Base-by-base conservation (phyloP, 2,888 invertebrate species). In the Xiphydria camelus region DNA sequence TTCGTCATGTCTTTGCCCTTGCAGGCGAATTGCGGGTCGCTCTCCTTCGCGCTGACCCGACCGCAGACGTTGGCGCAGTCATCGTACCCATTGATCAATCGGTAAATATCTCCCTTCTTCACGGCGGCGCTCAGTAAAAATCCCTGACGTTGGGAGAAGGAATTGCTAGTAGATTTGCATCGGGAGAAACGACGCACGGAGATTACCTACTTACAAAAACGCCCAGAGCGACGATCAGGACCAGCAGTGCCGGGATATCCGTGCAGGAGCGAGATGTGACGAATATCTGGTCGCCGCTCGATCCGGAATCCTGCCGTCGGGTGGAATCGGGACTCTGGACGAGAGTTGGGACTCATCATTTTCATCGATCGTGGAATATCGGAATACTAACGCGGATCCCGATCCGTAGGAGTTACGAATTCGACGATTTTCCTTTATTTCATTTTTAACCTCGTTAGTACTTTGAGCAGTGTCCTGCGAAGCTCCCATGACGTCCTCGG, bases 11-110 rank as follows among this genome's bases (percentile, higher is more conserved):
- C 78, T 34, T 59, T 67, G 29, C 79, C 79, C 53, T 76, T 76
- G 62, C 81, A 78, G n/a, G 61, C 51, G 22, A 76, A 75, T 25
- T 68, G 61, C 1, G 70, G 65, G 51, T 69, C 53, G 10, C 45
- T 60, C 45, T 70, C 66, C 4, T 40, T 47, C 14, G 54, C 46
- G 23, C 80, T 82, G 35, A 74, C 68, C 34, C 73, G 70, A 1
- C 85, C 85, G 61, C 87, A 87, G n/a, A 84, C 73, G 62, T 84
- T 82, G 3, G 81, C 85, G 59, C 83, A 84, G 55, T 81, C 78
- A 60, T 87, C 86, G 59, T 82, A 82, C 5, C 86, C 86, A 58
- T 82, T 79, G 29, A 83, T 68, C 15, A 85, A 73, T 12, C 85
- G 76, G 55, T 77, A 77, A 19, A 83, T 76, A 62, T 85, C 81